Base-by-base conservation (phyloP, 1,140 invertebrate genomes). In the Drosophila nebulosa region DNA sequence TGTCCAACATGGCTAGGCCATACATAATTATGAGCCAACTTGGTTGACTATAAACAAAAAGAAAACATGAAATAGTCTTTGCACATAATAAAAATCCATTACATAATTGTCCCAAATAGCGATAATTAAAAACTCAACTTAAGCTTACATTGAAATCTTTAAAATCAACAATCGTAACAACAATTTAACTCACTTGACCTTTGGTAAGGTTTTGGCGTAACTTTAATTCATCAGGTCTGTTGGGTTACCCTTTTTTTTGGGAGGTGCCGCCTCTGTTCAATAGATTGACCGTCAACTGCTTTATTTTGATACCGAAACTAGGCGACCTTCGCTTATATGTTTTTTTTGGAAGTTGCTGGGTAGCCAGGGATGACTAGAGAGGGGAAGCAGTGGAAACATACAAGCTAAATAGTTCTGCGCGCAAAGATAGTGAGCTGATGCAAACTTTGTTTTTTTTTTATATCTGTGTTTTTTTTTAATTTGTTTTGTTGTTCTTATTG, bases 221-320 rank as follows among this genome's bases (percentile, higher is more conserved):
- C n/a, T n/a, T n/a, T n/a, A n/a, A n/a, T n/a, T n/a, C n/a, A n/a
- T n/a, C n/a, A n/a, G n/a, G n/a, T n/a, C n/a, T n/a, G n/a, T n/a
- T n/a, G n/a, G n/a, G 10, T 0, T 2, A 26, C 16, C 32, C 70
- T 70, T 53, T 42, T 1, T 27, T 14, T 9, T 14, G 9, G 3
- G 18, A 16, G 7, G 7, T 30, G 30, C 1, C 63, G 71, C 62
- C 71, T 14, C 71, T 74, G 71, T 4, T 30, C 16, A 36, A 12
- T 36, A 42, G 32, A 64, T 75, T 75, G 72, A 69, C 71, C 71
- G 71, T 71, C 71, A 74, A 61, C 69, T 56, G 56, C 53, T 57
- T 46, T 46, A 64, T 55, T 58, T 67, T 75, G 71, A 69, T 84
- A 79, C 64, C 71, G 59, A 78, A 74, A 78, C 64, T 69, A 69